These are phyloP conservation scores for Ectropis grisescens DNA, from an alignment of 1,140 invertebrate genomes.

Conservation along the genomic window DNA sequence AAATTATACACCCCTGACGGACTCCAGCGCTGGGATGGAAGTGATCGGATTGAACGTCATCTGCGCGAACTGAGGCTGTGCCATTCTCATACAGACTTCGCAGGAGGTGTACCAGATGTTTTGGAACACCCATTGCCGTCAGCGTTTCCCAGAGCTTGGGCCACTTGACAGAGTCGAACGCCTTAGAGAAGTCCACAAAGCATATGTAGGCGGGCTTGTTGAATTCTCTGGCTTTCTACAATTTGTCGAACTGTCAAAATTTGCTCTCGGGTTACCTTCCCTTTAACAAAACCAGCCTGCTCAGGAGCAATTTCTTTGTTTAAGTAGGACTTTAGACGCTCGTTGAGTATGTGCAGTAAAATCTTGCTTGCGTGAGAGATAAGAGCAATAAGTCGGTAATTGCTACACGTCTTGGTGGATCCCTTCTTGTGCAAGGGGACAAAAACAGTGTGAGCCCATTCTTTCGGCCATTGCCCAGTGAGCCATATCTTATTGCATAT, in stretches of 20 bases:
- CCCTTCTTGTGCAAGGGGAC: constrained; percentile 9
- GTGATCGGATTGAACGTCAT: not conserved
- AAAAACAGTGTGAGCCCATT: constrained; percentile 13
- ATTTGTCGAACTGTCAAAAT: constrained; percentile 6
- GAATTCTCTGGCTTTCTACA: constrained; percentile 7
- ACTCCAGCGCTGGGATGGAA: constrained; percentile 14
- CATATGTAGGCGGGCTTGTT: constrained; percentile 12
- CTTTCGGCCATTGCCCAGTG: constrained; percentile 7
- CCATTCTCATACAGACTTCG: constrained; percentile 10
- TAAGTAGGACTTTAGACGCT: no score
- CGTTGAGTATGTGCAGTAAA: constrained; percentile 13
- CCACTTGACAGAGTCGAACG: constrained; percentile 21
- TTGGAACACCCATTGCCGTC: constrained; percentile 13
- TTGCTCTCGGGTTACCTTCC: constrained; percentile 5
- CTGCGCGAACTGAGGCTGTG: constrained; percentile 8
- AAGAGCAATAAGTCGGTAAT: constrained; percentile 8
- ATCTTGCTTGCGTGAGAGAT: constrained; percentile 19
- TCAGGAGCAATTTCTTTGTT: constrained; percentile 9
- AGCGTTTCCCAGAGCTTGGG: constrained; percentile 12
- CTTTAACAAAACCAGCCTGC: constrained; percentile 16
- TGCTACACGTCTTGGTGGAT: constrained; percentile 9
- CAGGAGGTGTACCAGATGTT: constrained; percentile 12
- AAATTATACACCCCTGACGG: constrained; percentile 15
- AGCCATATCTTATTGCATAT: constrained; percentile 14
- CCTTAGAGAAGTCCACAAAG: constrained; percentile 17